Evolutionary conservation across 2,113 vertebrate genomes (phyloP).

Genomic region (Perccottus glenii): DNA sequence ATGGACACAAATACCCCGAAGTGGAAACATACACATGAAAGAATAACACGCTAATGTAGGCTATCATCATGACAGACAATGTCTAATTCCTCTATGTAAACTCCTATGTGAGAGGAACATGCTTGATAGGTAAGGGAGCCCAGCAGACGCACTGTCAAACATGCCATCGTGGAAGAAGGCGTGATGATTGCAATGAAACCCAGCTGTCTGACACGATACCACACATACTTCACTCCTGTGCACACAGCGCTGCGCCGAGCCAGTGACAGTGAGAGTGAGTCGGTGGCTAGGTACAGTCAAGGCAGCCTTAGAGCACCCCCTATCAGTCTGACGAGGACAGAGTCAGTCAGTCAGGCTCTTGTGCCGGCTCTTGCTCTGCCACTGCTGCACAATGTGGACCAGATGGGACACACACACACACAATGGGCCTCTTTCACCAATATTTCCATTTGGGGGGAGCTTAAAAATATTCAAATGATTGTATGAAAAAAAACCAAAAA

Average conservation of each 20-base stretch:
- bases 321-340: conserved; percentile 74
- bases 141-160: conserved; percentile 63
- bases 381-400: conserved; percentile 68
- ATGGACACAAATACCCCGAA: conserved; percentile 41
- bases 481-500: conserved; percentile 23
- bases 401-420: conserved; percentile 68
- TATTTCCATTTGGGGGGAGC: conserved; percentile 56
- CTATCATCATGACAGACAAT: conserved; percentile 53
- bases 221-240: conserved; percentile 52
- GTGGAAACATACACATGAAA: conserved; percentile 33
- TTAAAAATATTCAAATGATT: conserved; percentile 32
- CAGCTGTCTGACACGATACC: conserved; percentile 52
- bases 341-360: conserved; percentile 54
- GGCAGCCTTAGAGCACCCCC: conserved; percentile 82
- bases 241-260: conserved; percentile 28
- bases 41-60: conserved; percentile 41
- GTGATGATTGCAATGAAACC: conserved; percentile 61
- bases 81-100: conserved; percentile 63
- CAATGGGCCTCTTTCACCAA: conserved; percentile 69
- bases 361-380: conserved; percentile 35
- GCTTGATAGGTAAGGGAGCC: conserved; percentile 61
- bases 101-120: conserved; percentile 54
- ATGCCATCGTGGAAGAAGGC: conserved; percentile 47
- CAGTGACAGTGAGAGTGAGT: conserved; percentile 52
- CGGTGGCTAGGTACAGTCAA: conserved; percentile 38